These are phyloP conservation scores for Sebastes jordani DNA, from an alignment of 2,797 vertebrate species.

Conservation along the genomic window DNA sequence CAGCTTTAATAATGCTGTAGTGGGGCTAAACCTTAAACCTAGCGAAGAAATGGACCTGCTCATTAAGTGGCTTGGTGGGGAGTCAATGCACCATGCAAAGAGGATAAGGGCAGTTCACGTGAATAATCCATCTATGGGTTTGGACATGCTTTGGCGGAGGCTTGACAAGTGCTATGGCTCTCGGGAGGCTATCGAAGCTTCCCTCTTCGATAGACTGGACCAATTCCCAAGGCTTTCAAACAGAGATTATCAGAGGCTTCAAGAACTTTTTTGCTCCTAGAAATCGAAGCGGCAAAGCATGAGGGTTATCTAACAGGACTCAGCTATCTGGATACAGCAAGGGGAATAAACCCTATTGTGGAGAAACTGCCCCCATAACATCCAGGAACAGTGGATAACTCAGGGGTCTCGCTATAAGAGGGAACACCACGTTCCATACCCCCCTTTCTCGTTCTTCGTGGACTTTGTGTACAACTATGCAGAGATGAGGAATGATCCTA, in stretches of 20 bases:
- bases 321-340: background rate
- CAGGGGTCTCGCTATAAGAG: background rate
- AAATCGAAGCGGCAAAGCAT: background rate
- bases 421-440: background rate
- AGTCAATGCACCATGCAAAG: background rate
- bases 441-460: background rate
- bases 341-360: background rate
- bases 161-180: background rate
- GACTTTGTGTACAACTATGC: background rate
- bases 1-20: background rate
- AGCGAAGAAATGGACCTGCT: background rate
- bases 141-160: background rate
- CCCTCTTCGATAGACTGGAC: background rate
- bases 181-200: background rate
- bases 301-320: background rate
- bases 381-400: background rate
- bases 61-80: background rate
- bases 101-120: background rate
- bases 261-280: background rate
- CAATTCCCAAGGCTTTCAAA: background rate
- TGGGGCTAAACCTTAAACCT: background rate
- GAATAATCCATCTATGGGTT: background rate
- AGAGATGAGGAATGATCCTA: too few relatives aligned
- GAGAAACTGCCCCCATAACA: background rate
- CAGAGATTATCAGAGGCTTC: background rate